These are phyloP conservation scores for Brachionus sp. DNA, from an alignment of 1,140 invertebrate species.

Conservation along the genomic window DNA sequence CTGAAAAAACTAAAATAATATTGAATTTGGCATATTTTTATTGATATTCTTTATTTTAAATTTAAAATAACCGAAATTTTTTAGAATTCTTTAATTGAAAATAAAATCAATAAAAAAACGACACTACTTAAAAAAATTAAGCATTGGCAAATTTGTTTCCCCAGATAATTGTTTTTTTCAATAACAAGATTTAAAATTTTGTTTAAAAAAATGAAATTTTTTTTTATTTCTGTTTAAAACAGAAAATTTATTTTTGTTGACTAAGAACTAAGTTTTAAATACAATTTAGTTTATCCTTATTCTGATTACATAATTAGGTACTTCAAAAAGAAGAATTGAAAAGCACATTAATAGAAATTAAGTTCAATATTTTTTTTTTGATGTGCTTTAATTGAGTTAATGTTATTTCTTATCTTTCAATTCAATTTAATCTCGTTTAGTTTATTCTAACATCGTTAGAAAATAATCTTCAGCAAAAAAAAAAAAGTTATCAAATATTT, in stretches of 20 bases:
- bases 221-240: not conserved
- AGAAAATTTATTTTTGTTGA: not conserved
- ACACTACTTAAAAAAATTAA: no score
- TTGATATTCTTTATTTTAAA: not conserved
- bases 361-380: not conserved
- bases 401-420: not conserved
- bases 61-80: not conserved
- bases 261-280: not conserved
- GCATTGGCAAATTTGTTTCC: no score
- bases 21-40: not conserved
- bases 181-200: no score
- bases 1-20: not conserved
- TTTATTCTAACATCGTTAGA: not conserved
- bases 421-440: not conserved
- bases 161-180: no score
- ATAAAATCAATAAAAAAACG: not conserved
- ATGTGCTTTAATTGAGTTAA: not conserved
- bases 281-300: not conserved
- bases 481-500: not conserved
- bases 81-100: not conserved
- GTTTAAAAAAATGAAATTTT: not conserved
- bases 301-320: not conserved
- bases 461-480: not conserved
- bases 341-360: not conserved
- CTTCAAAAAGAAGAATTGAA: not conserved